Conservation (phyloP, 2,797 vertebrate genomes). For the Acridotheres tristis region DNA sequence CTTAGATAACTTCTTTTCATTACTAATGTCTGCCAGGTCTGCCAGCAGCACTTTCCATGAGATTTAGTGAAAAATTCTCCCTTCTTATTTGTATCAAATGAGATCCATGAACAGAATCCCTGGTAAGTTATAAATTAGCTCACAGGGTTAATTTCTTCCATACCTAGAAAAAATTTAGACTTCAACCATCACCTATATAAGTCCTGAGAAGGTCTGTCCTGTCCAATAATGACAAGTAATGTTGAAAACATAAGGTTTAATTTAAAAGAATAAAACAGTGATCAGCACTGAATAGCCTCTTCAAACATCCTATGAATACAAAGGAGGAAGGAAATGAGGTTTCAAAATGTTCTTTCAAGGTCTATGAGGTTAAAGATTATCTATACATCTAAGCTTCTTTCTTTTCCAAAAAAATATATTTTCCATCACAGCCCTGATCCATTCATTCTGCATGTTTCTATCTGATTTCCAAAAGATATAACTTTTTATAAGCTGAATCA, state of each 20-base stretch:
- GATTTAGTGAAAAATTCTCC: neutral
- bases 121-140: neutral
- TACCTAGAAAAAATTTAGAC: neutral
- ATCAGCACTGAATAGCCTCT: neutral
- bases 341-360: neutral
- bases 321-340: neutral
- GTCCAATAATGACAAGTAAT: neutral
- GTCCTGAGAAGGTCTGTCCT: neutral
- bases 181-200: neutral
- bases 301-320: neutral
- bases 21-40: neutral
- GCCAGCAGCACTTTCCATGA: neutral
- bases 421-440: accelerated
- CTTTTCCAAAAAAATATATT: neutral
- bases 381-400: neutral
- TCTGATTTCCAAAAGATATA: neutral
- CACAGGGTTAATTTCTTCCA: neutral
- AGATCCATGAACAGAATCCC: neutral
- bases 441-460: neutral
- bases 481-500: neutral
- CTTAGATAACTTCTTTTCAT: neutral
- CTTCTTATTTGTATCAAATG: neutral
- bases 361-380: neutral
- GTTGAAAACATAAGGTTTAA: neutral
- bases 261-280: neutral